phyloP scores from a whole-genome alignment of 2,797 vertebrate genomes.

The Paratrypauchen microcephalus region DNA sequence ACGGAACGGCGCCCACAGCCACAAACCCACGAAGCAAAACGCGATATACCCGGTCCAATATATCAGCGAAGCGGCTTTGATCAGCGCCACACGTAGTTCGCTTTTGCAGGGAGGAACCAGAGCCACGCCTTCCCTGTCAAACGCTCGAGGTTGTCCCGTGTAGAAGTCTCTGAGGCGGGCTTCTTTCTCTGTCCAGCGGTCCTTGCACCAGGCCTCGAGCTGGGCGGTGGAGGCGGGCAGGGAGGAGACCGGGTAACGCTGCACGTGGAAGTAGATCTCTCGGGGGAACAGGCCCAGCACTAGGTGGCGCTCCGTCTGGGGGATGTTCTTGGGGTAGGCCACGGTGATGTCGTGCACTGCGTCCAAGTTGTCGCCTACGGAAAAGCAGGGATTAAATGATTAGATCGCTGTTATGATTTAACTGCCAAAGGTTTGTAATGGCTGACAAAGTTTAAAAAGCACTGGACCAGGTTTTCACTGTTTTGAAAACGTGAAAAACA shows the following conservation, averaged over 20 bases:
- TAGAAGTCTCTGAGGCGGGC: constrained; percentile 87
- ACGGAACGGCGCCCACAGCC: constrained; percentile 78
- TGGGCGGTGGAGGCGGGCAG: constrained; percentile 80
- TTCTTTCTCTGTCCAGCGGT: constrained; percentile 95
- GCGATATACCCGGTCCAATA: constrained; percentile 89
- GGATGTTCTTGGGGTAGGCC: constrained; percentile 94
- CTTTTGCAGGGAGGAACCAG: constrained; percentile 91
- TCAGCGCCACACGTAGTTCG: constrained; percentile 84
- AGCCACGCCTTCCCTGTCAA: constrained; percentile 74
- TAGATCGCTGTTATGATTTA: no score
- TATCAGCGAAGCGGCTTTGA: constrained; percentile 86
- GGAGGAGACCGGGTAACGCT: constrained; percentile 79
- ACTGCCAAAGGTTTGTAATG: no score
- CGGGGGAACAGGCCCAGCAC: constrained; percentile 87
- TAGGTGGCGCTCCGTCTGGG: constrained; percentile 94
- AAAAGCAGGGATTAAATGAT: not conserved
- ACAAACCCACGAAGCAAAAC: constrained; percentile 77
- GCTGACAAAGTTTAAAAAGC: no score
- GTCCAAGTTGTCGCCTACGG: constrained; percentile 88
- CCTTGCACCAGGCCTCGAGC: constrained; percentile 90
- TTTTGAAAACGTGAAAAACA: no score
- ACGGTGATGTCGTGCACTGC: constrained; percentile 96
- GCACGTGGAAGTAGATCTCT: constrained; percentile 96
- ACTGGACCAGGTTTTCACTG: no score
- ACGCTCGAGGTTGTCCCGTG: constrained; percentile 71